phyloP scores from a whole-genome alignment of 1,140 invertebrate genomes.

The Leguminivora glycinivorella region DNA sequence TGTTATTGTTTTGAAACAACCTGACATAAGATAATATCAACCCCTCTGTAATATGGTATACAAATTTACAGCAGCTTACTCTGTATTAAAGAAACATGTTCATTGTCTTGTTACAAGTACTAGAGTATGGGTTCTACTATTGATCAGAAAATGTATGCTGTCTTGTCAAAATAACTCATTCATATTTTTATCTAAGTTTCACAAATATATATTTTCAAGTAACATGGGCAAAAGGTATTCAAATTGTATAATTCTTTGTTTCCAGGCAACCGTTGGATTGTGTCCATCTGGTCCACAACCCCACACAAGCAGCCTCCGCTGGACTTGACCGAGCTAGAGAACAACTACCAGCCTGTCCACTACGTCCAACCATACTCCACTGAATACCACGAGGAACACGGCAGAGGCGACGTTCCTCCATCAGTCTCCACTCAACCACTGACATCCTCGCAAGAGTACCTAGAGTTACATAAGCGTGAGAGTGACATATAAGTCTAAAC shows the following conservation, averaged over 20 bases:
- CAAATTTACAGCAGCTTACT: no score
- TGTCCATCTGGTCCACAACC: constrained; percentile 89
- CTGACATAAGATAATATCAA: no score
- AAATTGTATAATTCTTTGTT: constrained; percentile 36
- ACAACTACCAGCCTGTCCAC: constrained; percentile 58
- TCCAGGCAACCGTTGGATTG: constrained; percentile 89
- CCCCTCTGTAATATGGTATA: no score
- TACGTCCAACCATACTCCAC: constrained; percentile 54
- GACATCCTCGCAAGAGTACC: constrained; percentile 81
- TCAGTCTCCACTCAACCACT: constrained; percentile 65
- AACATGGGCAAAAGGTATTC: background rate
- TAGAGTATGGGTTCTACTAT: no score
- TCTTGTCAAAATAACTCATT: no score
- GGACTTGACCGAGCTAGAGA: constrained; percentile 87
- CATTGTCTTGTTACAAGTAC: no score
- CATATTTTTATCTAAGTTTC: no score
- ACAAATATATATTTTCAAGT: no score
- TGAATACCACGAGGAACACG: constrained; percentile 54
- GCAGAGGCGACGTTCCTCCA: constrained; percentile 49
- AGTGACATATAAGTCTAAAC: constrained; percentile 90
- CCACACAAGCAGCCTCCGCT: constrained; percentile 91
- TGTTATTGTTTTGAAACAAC: no score
- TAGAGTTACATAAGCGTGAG: constrained; percentile 88
- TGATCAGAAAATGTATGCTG: no score
- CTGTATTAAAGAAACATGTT: no score